Base-by-base conservation (phyloP, 2,797 vertebrate species). In the Chanos chanos region DNA sequence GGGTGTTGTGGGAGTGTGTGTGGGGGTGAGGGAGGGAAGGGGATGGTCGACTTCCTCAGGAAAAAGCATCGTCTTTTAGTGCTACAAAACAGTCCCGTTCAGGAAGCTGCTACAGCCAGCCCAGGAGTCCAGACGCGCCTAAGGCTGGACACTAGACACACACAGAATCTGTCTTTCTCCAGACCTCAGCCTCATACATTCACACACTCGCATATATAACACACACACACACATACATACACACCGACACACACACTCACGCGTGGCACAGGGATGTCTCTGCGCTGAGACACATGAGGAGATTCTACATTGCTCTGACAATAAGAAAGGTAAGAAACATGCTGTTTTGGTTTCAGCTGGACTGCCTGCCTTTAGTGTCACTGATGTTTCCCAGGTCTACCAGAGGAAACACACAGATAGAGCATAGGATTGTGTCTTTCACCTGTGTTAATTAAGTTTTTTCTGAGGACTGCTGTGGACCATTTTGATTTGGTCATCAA, bases 31-130 rank as follows among this genome's bases (percentile, higher is more conserved):
- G n/a, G 74, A 71, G 73, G 76, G 75, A 77, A 72, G 74, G 73
- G 72, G 77, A 77, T 67, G 75, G 74, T 55, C 72, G 47, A 55
- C 65, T 81, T 81, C 79, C 79, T 81, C 72, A 79, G 79, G 79
- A 81, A 79, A 78, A 78, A 77, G 77, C 77, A 75, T 79, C 70
- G 56, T 76, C 76, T 73, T 60, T 61, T 64, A n/a, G 61, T 63
- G 25, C 72, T 75, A 68, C 74, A 74, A 76, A 78, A 78, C 75
- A 76, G 58, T 7, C 24, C 25, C 33, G 64, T 57, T 68, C 72
- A 81, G 77, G 79, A 81, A 81, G 71, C 64, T 47, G 61, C 64
- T 56, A 59, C 51, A 72, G 67, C 60, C 66, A 43, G 59, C 57
- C 72, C 56, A 13, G 41, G 66, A 59, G 66, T 77, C 61, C 58